These are phyloP conservation scores for Carassius carassius DNA, from an alignment of 2,113 vertebrate species.

Conservation along the genomic window DNA sequence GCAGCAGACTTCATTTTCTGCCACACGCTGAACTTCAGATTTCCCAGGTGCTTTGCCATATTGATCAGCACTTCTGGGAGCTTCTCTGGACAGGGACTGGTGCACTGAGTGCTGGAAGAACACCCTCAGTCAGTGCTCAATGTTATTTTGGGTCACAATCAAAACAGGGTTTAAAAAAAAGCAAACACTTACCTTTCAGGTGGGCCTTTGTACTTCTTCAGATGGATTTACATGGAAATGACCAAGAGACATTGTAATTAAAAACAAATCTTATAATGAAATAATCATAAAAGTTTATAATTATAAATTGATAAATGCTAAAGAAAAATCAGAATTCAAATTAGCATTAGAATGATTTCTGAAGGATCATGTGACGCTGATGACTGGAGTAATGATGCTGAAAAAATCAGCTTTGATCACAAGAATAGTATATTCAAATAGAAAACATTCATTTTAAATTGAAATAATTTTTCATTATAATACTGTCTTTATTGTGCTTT, in stretches of 20 bases:
- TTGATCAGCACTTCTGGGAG: conserved; percentile 31
- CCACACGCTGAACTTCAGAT: conserved; percentile 54
- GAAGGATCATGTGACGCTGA: background rate
- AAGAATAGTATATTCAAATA: background rate
- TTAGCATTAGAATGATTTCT: background rate
- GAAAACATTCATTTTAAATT: background rate
- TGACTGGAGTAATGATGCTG: background rate
- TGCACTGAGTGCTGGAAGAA: conserved; percentile 43
- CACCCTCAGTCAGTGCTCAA: background rate
- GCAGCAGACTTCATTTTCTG: conserved; percentile 48
- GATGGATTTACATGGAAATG: background rate
- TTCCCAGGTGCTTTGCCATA: conserved; percentile 54
- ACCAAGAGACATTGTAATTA: background rate
- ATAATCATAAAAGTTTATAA: background rate
- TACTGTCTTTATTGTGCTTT: background rate
- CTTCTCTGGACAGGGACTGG: conserved; percentile 25
- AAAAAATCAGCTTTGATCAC: background rate
- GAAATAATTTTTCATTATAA: background rate
- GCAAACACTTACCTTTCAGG: conserved; percentile 28
- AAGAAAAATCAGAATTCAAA: background rate
- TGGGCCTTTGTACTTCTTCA: conserved; percentile 40
- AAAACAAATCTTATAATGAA: background rate
- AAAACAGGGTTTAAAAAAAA: background rate
- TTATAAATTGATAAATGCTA: background rate
- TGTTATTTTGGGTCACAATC: background rate